Evolutionary conservation across 2,797 vertebrate genomes (phyloP), one percentile per base, ranked within the genome.

Genomic region (Mycteria americana): DNA sequence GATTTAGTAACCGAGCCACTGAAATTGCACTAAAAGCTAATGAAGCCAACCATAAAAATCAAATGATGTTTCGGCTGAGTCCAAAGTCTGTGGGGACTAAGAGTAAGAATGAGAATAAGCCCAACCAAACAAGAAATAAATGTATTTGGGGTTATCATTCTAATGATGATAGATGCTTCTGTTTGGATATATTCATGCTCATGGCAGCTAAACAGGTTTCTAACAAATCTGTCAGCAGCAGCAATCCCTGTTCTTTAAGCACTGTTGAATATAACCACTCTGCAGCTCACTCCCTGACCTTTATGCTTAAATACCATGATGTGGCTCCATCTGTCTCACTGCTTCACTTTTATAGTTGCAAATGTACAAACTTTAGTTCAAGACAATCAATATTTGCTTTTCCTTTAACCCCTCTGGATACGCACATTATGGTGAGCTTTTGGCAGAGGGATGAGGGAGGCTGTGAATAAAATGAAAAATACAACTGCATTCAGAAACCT

Each of bases 341-440:
- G 84, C 81, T 62, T 92, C 88, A n/a, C 72, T 91, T 92, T 89
- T 65, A 70, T 27, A 74, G 78, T 51, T 83, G 77, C 3, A 6
- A 93, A 82, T 41, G 59, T 80, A 93, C 76, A 89, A 89, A 65
- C 67, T 95, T 88, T 5, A 95, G 89, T 79, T 67, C 2, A 16
- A 96, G 93, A 93, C 73, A 90, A 96, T 95, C 94, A 96, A 93
- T 97, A 96, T 98, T 97, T 96, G 95, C 88, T 93, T 97, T 96
- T 92, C 91, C 83, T 94, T 95, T 89, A 97, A 75, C 79, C 2
- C 43, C 72, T 68, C 89, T 94, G 62, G 68, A 88, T 85, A 65
- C 3, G 15, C 86, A 77, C 69, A 72, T 78, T 92, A 85, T 1
- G 30, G 54, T n/a, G 21, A 96, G 70, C 89, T 89, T 89, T 60